Base-by-base conservation (phyloP, 2,888 invertebrate species). In the Choreutis nemorana region DNA sequence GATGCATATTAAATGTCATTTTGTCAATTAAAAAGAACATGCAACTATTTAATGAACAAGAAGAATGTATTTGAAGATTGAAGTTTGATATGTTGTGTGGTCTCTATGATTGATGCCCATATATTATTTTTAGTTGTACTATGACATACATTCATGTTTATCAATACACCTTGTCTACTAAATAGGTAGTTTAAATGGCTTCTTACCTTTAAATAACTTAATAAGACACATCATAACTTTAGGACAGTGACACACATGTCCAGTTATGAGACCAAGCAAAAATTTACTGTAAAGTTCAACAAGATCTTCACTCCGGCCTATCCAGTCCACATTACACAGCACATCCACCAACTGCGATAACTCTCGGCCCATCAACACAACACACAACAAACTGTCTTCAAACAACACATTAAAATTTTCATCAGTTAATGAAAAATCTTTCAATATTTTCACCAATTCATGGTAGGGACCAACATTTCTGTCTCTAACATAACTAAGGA, bases 191-290 rank as follows among this genome's bases (percentile, higher is more conserved):
- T n/a, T n/a, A n/a, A n/a, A n/a, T n/a, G n/a, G n/a, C n/a, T n/a
- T n/a, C 31, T 45, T 53, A 79, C 80, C 70, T 70, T 64, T 75
- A 31, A 80, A 77, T 21, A 60, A 42, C 42, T 64, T 70, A 2
- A 79, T 47, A 28, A 80, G 47, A 21, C 56, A 45, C 18, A 48
- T 44, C 48, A 80, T 59, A 18, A 71, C 75, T 32, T 50, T 48
- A 0, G 64, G 60, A 25, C 68, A 66, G 36, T 80, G 79, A 41
- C 78, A 78, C 0, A 68, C 66, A 37, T 80, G 78, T 3, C 79
- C 78, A 0, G 78, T 78, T 0, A 78, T 65, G 14, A 80, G 42
- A 29, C 57, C 59, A 5, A 77, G 37, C 3, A 70, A 44, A 45
- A 77, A 79, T 37, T 45, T 58, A 23, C 57, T 56, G 35, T 57